Evolutionary conservation across 1,140 invertebrate species (phyloP), one percentile per base, ranked within the genome.

Genomic region (Sarcophaga peregrina): DNA sequence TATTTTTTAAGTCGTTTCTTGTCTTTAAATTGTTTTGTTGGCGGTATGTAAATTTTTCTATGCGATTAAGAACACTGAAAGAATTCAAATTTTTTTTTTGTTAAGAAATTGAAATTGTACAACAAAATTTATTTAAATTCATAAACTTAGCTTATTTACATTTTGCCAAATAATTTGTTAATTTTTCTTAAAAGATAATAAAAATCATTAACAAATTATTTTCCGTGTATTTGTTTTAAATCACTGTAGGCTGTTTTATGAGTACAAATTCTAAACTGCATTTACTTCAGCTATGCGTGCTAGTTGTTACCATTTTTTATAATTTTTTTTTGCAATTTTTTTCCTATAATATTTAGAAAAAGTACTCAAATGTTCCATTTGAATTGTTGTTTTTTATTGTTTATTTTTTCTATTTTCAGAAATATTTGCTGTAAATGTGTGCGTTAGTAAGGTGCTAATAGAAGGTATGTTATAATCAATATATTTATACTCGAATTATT

Each of bases 21-120:
- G 62, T 68, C 17, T 68, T 68, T 78, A n/a, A 78, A 78, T 78
- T 78, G 75, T 75, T 78, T 78, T 20, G 75, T 78, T 78, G 75
- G 75, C 47, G 75, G 75, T 78, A 78, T 78, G 75, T 78, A 78
- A 78, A 78, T 78, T 78, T 76, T 17, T 50, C 11, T 78, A 48
- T 58, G 54, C 54, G n/a, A n/a, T 58, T 58, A 6, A 58, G 20
- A 52, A 78, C 75, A 78, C 75, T 52, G 75, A 50, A 50, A 48
- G 48, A 78, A 78, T 52, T n/a, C 25, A 68, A 68, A 1, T 52
- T 52, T 52, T 13, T 13, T 13, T 52, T 50, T 50, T 50, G 7
- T 50, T 8, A 50, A 50, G 48, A 50, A 8, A 11, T 50, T 50
- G n/a, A n/a, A n/a, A n/a, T n/a, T n/a, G n/a, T n/a, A n/a, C n/a